Evolutionary conservation across 2,888 invertebrate genomes (phyloP), one percentile per base, ranked within the genome.

Genomic region (Eristalinus aeneus): DNA sequence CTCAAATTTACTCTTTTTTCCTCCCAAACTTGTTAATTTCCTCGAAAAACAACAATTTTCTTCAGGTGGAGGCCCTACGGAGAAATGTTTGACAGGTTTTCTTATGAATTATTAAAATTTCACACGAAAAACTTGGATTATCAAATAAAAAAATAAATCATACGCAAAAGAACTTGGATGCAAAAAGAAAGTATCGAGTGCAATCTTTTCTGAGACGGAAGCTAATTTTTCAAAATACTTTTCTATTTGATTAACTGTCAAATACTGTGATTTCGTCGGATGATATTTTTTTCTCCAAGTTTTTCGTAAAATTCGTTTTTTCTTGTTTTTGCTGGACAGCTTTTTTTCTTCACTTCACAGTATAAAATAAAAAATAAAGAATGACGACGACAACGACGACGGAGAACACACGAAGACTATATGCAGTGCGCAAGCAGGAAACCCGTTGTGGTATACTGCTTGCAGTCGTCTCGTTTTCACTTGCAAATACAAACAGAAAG

Each of bases 401-500:
- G 72, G 76, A 65, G 20, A 36, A 64, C 11, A 72, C 10, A 20
- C 46, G 39, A 56, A 71, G 61, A 81, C 80, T 65, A 67, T 69
- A 67, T n/a, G 65, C 27, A 58, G 54, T 20, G 61, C 63, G 75
- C 53, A 61, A 84, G 73, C 64, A 54, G 56, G 69, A 56, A n/a
- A 36, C 0, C 11, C 16, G 34, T 36, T 12, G 12, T 16, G 39
- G 8, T 8, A 2, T 4, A 11, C 2, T 12, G 22, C 34, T 16
- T 74, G 36, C n/a, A 23, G 60, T 61, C 12, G 22, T 82, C 82
- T 78, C 78, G 34, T 58, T 86, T 86, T 27, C 82, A 74, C 86
- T 81, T 77, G 54, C 61, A 61, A 72, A 81, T 78, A 58, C 81
- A 76, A 88, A 88, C 87, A 88, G 79, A 88, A 81, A 85, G 68